Evolutionary conservation across 2,797 vertebrate species (phyloP).

Genomic region (Falco biarmicus): DNA sequence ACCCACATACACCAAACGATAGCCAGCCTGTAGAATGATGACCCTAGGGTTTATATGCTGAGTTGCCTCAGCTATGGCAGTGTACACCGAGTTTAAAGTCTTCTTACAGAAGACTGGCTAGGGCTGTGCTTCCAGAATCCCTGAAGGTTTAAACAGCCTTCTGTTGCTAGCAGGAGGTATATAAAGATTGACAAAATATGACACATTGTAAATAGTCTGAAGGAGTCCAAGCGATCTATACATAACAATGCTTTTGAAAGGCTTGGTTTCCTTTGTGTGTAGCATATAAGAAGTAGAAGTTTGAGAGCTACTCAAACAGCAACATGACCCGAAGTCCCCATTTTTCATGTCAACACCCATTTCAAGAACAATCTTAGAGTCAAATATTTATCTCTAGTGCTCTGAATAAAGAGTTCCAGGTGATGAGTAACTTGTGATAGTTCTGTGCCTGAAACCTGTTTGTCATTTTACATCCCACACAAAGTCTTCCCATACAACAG

Average conservation of each 20-base stretch:
- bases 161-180: neutral
- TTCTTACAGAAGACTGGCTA: neutral
- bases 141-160: neutral
- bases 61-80: neutral
- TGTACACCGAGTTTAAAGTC: neutral
- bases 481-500: constrained; percentile 11
- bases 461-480: neutral
- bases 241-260: neutral
- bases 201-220: neutral
- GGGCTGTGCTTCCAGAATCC: neutral
- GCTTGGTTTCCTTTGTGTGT: fast-evolving
- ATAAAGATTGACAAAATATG: neutral
- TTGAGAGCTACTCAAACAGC: neutral
- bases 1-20: neutral
- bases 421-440: neutral
- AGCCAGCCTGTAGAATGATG: neutral
- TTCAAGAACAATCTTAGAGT: neutral
- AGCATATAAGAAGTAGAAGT: neutral
- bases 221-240: neutral
- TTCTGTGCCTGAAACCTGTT: neutral
- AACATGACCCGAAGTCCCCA: neutral
- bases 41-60: neutral
- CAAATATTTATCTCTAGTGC: neutral
- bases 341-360: neutral
- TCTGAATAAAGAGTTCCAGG: neutral